Evolutionary conservation across 2,113 vertebrate species (phyloP), one percentile per base, ranked within the genome.

Genomic region (Coptodon bakossiorum): DNA sequence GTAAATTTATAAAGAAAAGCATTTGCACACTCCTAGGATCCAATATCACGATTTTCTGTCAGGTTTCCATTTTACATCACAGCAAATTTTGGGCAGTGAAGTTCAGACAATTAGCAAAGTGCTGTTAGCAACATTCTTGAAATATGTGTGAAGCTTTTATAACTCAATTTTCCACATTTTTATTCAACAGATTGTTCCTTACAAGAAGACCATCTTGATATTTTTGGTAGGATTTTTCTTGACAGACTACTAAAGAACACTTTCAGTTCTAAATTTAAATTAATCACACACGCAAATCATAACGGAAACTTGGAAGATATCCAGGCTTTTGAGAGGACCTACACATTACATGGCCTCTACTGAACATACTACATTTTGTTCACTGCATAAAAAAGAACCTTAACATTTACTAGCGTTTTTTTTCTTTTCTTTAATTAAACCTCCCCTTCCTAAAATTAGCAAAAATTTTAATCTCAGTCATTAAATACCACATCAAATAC

Each of bases 221-320:
- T 36, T 63, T 34, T 11, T 36, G 16, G 29, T 36, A 36, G 59
- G 3, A 48, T 17, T 50, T 29, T 31, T 31, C 9, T 48, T 76
- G 24, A 76, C 22, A 27, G 22, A 4, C 24, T 29, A 5, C 24
- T 48, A 14, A 48, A 48, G 66, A 43, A 3, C 12, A 27, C 16
- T 48, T 50, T 31, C 9, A 48, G 43, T 17, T 50, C 43, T 5
- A 27, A 29, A 31, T 50, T 76, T 29, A 50, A 50, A 50, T 31
- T 50, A 19, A 19, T 50, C 71, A 31, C 16, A 11, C 22, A 29
- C 1, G 0, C 68, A 48, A 76, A 14, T 50, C 71, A 19, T 50
- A 19, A 50, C 1, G 0, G 14, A 29, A 76, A 76, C 14, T 12
- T 76, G 0, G 0, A 50, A 76, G 24, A 76, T 5, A 50, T 29